Base-by-base conservation (phyloP, 2,113 vertebrate species). In the Bathybates hornii region DNA sequence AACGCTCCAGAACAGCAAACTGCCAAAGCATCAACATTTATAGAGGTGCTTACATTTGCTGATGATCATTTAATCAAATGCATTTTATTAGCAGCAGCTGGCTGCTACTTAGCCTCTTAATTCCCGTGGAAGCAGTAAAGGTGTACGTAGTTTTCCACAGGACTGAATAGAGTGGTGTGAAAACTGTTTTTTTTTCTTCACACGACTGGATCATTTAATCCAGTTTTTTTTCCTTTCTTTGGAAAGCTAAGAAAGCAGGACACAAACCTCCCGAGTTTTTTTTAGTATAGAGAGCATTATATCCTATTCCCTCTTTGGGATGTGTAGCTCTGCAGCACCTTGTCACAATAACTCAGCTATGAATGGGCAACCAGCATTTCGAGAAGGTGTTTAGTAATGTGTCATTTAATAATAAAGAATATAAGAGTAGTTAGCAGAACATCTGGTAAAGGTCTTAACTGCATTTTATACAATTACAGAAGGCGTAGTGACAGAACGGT, bases 401-500 rank as follows among this genome's bases (percentile, higher is more conserved):
- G 45, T 50, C 27, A 78, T 17, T 76, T 50, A 29, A 76, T 76
- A 32, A 50, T n/a, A 50, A 29, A 32, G 73, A 76, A 12, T 29
- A 76, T 48, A 76, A 76, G 21, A 45, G 73, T 50, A 19, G 73
- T 78, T 78, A 78, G 45, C 45, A n/a, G 27, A 78, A 78, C 73
- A 78, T 50, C 73, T 78, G 73, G 27, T 32, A 13, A 52, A 50
- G 73, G 73, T 52, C 27, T 50, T 78, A 32, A 8, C 73, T 78
- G 45, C 1, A 32, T 50, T 50, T 50, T 1, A 78, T 13, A 78
- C 73, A 50, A 50, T 38, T 61, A 76, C n/a, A 48, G 13, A 52
- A 38, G 80, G 53, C 36, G 71, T 45, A 54, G 56, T 80, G 56
- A 57, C 63, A 83, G 78, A 61, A 66, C 27, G 17, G 27, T 66